Percentiles rank a stretch among this genome's conserved stretches.
Evolutionary conservation across 1,140 invertebrate genomes (phyloP).

Genomic region (Scaptodrosophila lebanonensis): DNA sequence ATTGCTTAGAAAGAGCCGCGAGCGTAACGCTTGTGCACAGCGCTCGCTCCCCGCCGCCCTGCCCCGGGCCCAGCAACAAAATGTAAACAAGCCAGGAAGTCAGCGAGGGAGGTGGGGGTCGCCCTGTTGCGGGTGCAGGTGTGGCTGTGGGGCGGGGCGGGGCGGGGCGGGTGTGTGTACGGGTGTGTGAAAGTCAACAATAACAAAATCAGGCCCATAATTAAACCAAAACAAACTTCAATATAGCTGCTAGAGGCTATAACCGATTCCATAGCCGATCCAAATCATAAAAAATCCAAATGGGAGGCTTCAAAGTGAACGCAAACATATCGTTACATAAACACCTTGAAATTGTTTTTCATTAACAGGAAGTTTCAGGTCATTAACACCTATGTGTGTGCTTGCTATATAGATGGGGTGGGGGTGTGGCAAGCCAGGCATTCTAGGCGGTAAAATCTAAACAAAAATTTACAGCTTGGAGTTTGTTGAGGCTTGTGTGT

Average conservation of each 20-base stretch:
- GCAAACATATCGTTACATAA: conserved; percentile 11
- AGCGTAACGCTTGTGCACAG: not conserved
- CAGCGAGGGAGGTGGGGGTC: conserved; percentile 17
- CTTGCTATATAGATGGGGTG: too few relatives aligned
- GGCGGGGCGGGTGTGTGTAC: conserved; percentile 2
- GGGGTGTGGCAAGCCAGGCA: too few relatives aligned
- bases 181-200: conserved; percentile 26
- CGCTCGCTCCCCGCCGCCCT: too few relatives aligned
- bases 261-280: not conserved
- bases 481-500: too few relatives aligned
- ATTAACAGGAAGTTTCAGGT: conserved; percentile 57
- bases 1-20: conserved; percentile 1
- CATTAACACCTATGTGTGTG: conserved; percentile 66
- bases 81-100: conserved; percentile 18
- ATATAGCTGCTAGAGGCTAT: conserved; percentile 18
- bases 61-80: not conserved
- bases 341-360: conserved; percentile 48
- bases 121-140: conserved; percentile 3
- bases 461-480: too few relatives aligned
- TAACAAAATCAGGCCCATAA: conserved; percentile 47
- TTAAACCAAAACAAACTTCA: conserved; percentile 59
- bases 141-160: not conserved
- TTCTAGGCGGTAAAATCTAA: too few relatives aligned
- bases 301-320: conserved; percentile 16
- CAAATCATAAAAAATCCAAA: conserved; percentile 34